These are phyloP conservation scores for Fregetta grallaria DNA, from an alignment of 2,113 vertebrate genomes.

Conservation along the genomic window DNA sequence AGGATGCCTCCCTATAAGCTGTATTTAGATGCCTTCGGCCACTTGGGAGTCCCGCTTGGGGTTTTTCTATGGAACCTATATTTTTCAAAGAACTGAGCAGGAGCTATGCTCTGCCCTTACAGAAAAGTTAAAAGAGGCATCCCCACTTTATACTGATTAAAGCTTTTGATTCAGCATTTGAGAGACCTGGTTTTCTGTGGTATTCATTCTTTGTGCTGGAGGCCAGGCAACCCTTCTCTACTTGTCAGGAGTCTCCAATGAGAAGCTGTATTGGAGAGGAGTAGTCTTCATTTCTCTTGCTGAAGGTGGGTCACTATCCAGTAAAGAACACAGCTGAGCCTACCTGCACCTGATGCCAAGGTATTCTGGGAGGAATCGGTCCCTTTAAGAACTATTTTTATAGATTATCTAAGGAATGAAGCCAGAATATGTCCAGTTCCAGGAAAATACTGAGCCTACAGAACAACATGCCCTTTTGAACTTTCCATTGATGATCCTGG, in stretches of 20 bases:
- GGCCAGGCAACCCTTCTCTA: neutral
- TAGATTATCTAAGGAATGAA: neutral
- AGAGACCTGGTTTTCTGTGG: neutral
- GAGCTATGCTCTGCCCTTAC: neutral
- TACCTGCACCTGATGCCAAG: neutral
- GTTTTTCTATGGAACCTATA: neutral
- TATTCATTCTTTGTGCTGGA: neutral
- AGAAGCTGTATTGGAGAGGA: neutral
- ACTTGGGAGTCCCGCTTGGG: neutral
- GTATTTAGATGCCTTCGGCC: neutral
- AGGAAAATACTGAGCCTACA: neutral
- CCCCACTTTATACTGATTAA: neutral
- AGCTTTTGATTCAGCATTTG: neutral
- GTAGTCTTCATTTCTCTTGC: neutral
- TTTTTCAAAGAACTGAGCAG: neutral
- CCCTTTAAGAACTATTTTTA: neutral
- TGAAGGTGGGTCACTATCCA: neutral
- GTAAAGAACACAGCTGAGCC: neutral
- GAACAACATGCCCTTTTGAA: neutral
- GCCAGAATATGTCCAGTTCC: neutral
- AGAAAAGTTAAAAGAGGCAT: neutral
- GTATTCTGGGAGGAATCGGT: rapidly evolving
- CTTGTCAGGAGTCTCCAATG: neutral
- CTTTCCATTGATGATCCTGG: neutral
- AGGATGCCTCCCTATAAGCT: neutral